Conservation (phyloP, 2,888 invertebrate genomes). For the Phaonia tiefii region DNA sequence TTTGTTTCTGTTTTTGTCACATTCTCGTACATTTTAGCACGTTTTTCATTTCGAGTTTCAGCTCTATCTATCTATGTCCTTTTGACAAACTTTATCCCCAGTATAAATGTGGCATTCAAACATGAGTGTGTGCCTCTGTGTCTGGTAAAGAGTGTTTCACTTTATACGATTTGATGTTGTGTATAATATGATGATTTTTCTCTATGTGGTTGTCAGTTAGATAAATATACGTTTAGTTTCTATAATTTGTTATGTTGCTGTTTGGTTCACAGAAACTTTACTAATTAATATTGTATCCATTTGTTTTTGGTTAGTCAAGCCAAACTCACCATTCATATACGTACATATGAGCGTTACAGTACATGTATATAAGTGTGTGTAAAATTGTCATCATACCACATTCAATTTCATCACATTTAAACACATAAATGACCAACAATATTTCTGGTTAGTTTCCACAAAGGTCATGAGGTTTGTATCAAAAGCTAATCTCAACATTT, state of each 20-base stretch:
- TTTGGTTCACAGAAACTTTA: slow-evolving; percentile 31
- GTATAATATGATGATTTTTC: background rate
- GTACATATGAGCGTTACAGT: background rate
- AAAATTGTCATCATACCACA: slow-evolving; percentile 40
- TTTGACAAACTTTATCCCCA: background rate
- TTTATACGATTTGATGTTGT: too few species aligned
- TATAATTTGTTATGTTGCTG: slow-evolving; percentile 11
- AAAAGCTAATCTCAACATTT: slow-evolving; percentile 29
- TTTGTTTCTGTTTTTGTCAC: slow-evolving; percentile 33
- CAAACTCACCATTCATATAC: too few species aligned
- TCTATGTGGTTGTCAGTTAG: background rate
- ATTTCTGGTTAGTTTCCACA: slow-evolving; percentile 49
- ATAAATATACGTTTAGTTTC: slow-evolving; percentile 39
- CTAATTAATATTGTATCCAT: slow-evolving; percentile 65
- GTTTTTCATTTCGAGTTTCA: slow-evolving; percentile 40
- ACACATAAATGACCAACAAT: slow-evolving; percentile 44
- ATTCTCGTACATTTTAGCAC: slow-evolving; percentile 17
- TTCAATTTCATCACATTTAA: slow-evolving; percentile 52
- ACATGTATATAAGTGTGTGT: slow-evolving; percentile 29
- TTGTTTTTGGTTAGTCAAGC: too few species aligned
- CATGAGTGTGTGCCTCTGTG: too few species aligned
- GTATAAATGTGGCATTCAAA: too few species aligned
- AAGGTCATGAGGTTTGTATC: slow-evolving; percentile 22
- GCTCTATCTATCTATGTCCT: slow-evolving; percentile 14
- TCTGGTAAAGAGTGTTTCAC: too few species aligned